These are phyloP conservation scores for Eupithecia abbreviata DNA, from an alignment of 2,888 invertebrate species.

Conservation along the genomic window DNA sequence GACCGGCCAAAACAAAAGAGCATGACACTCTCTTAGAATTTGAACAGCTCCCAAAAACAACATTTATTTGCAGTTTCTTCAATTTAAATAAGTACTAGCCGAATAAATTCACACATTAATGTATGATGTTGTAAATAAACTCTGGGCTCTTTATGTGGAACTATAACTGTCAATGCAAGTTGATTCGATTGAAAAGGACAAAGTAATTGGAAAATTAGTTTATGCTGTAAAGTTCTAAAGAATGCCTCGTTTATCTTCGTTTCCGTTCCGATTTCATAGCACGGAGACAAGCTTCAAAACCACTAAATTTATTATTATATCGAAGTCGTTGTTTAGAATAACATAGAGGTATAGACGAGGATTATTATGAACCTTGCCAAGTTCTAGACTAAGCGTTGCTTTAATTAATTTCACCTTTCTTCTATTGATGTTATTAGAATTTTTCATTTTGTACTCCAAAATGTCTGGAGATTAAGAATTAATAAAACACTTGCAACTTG, in stretches of 20 bases:
- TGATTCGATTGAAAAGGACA: conserved; percentile 44
- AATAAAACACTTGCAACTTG: background rate
- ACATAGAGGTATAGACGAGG: background rate
- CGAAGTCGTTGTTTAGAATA: background rate
- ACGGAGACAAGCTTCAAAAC: background rate
- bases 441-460: background rate
- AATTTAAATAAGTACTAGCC: background rate
- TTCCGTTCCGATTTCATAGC: background rate
- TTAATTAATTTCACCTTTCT: too few relatives aligned
- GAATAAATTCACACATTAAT: conserved; percentile 16
- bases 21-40: conserved; percentile 21
- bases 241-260: background rate
- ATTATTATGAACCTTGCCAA: too few relatives aligned
- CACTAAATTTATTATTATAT: background rate
- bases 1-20: conserved; percentile 1
- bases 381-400: too few relatives aligned
- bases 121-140: conserved; percentile 27
- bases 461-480: background rate
- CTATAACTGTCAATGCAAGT: conserved; percentile 39
- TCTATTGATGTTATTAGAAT: too few relatives aligned
- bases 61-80: conserved; percentile 1
- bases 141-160: conserved; percentile 20
- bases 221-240: conserved; percentile 39
- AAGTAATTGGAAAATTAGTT: conserved; percentile 35
- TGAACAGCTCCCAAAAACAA: conserved; percentile 23